Percentiles rank a stretch among this genome's conserved stretches.
Conservation (phyloP, 2,888 invertebrate species). For the Agrotis puta region DNA sequence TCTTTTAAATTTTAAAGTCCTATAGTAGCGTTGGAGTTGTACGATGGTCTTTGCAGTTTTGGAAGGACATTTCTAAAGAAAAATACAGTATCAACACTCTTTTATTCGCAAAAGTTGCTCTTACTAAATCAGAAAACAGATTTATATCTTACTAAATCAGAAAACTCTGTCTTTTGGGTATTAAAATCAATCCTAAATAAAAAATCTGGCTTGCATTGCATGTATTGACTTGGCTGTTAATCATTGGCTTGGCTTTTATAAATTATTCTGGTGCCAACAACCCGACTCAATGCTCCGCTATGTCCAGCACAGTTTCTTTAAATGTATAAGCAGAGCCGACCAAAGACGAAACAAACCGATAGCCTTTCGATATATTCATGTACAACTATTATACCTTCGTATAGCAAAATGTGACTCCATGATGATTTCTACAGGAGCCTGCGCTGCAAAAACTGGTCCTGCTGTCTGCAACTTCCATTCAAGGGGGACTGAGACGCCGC, state of each 20-base stretch:
- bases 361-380: slow-evolving; percentile 41
- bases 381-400: slow-evolving; percentile 53
- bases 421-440: slow-evolving; percentile 67
- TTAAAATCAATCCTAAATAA: neutral
- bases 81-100: neutral
- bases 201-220: too few species aligned
- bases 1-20: slow-evolving; percentile 10
- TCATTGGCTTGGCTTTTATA: neutral
- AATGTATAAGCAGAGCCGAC: slow-evolving; percentile 21
- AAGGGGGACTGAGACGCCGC: slow-evolving; percentile 79
- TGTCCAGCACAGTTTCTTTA: slow-evolving; percentile 3
- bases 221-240: too few species aligned
- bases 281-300: slow-evolving; percentile 4
- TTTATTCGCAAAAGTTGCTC: neutral
- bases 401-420: slow-evolving; percentile 66
- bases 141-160: neutral
- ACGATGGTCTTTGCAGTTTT: neutral
- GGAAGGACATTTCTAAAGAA: neutral
- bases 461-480: slow-evolving; percentile 86
- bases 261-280: slow-evolving; percentile 14
- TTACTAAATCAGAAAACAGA: too few species aligned
- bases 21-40: neutral
- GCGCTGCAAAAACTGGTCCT: slow-evolving; percentile 86
- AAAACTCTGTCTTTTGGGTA: neutral
- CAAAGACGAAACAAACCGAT: slow-evolving; percentile 25